Evolutionary conservation across 2,113 vertebrate genomes (phyloP), one percentile per base, ranked within the genome.

Genomic region (Psophia crepitans): DNA sequence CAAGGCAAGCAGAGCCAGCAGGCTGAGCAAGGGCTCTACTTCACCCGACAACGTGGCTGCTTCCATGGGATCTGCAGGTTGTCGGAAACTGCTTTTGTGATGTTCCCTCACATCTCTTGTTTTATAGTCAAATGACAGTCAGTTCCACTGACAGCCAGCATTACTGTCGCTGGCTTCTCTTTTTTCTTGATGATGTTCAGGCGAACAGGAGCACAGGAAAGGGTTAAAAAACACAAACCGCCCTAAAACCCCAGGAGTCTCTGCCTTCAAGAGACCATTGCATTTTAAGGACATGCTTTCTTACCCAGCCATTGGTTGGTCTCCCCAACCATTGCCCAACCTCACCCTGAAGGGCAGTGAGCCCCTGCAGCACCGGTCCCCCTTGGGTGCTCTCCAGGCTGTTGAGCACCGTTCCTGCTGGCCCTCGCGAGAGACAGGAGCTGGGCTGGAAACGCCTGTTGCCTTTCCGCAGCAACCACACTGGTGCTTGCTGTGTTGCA

Each of bases 401-500:
- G 17, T 3, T 30, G 49, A 93, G 37, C 57, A 77, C 15, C 4
- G 5, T 83, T 94, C 85, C 84, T 68, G 88, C 68, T 11, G 9
- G 54, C 73, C 93, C 96, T 91, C 89, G 54, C 6, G 37, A 95
- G 94, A 93, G 58, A 41, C 90, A 73, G 88, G 95, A 96, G 94
- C 78, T 12, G n/a, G 88, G 92, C 89, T 97, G 92, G 94, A 96
- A 96, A 84, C 93, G 92, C 95, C 87, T 82, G 61, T 84, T 95
- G 95, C 84, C 65, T 87, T 92, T 94, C 18, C n/a, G 60, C 2
- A 3, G 76, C 91, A 89, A 82, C 89, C 80, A 83, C 83, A 44
- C 57, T 93, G 80, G 71, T 86, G 85, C 91, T 97, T 83, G 90
- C 92, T 97, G 96, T 96, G 93, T 96, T 96, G 97, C 97, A 97